A percentile compares a stretch with the other conserved stretches of the same genome.
phyloP scores from a whole-genome alignment of 2,113 vertebrate species.

The Zosterops borbonicus region DNA sequence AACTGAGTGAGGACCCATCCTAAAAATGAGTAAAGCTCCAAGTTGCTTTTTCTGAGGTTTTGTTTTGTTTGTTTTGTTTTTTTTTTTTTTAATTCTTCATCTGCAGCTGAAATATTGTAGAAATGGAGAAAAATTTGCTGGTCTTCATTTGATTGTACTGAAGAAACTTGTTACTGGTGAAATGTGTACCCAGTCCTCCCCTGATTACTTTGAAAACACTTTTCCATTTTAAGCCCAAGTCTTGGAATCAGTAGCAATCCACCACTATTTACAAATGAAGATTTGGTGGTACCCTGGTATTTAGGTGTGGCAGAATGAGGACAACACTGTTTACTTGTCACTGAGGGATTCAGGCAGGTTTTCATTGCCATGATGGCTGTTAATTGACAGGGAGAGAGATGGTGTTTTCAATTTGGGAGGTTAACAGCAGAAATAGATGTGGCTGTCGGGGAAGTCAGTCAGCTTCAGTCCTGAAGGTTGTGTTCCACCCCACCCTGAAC shows the following conservation, averaged over 20 bases:
- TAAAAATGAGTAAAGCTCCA: neutral
- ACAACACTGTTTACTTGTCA: neutral
- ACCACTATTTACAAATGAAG: neutral
- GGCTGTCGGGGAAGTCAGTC: neutral
- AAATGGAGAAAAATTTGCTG: neutral
- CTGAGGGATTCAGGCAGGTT: neutral
- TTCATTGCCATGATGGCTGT: neutral
- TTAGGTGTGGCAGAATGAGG: neutral
- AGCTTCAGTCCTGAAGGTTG: neutral
- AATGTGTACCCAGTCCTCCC: neutral
- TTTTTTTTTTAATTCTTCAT: neutral
- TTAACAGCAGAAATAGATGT: neutral
- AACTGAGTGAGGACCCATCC: neutral
- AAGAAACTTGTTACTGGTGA: neutral
- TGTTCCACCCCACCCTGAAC: neutral
- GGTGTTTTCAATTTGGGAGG: neutral
- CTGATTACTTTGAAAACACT: neutral
- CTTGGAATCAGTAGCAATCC: neutral
- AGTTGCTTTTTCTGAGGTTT: neutral
- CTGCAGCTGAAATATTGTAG: neutral
- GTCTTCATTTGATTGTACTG: neutral
- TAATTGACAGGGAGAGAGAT: neutral
- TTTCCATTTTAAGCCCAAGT: neutral
- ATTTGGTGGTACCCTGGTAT: neutral
- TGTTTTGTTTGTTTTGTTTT: neutral